Percentiles rank a stretch among this genome's conserved stretches.
Conservation (phyloP, 2,113 vertebrate species). For the Channa maculata region DNA sequence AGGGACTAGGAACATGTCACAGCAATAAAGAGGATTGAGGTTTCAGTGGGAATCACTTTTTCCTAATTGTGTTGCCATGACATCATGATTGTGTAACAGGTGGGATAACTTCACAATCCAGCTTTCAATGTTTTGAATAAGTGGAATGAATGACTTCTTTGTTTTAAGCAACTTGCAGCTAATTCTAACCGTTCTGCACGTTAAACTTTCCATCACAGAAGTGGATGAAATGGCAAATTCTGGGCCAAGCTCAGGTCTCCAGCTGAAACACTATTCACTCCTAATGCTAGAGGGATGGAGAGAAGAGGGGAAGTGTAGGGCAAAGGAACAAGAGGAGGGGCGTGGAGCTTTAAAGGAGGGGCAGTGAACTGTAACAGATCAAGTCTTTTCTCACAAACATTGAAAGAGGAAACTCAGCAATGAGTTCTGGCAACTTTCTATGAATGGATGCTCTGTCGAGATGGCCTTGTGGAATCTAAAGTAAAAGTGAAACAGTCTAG, state of each 20-base stretch:
- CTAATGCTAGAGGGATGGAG: constrained; percentile 25
- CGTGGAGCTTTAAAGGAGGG: not conserved
- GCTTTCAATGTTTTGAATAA: constrained; percentile 21
- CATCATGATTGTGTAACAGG: constrained; percentile 73
- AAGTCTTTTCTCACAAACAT: constrained; percentile 25
- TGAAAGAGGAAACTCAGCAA: not conserved
- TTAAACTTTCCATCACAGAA: constrained; percentile 9
- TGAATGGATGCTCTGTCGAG: not conserved
- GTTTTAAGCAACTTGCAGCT: constrained; percentile 38
- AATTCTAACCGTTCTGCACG: constrained; percentile 42
- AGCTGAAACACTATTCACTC: constrained; percentile 1
- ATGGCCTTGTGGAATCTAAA: too few species aligned
- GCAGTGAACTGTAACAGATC: constrained; percentile 41
- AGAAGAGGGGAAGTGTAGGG: constrained; percentile 7
- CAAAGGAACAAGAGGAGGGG: constrained; percentile 14
- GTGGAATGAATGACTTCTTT: constrained; percentile 61
- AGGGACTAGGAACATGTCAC: constrained; percentile 25
- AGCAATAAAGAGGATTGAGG: constrained; percentile 11
- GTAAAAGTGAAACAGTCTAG: too few species aligned
- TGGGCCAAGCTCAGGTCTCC: not conserved
- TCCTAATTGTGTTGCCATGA: constrained; percentile 60
- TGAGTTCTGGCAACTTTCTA: not conserved
- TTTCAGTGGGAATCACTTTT: constrained; percentile 60
- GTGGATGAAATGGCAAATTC: not conserved
- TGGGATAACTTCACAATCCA: constrained; percentile 53